Percentiles rank a stretch among this genome's conserved stretches.
Conservation (phyloP, 2,888 invertebrate genomes). For the Chouioia cunea region DNA sequence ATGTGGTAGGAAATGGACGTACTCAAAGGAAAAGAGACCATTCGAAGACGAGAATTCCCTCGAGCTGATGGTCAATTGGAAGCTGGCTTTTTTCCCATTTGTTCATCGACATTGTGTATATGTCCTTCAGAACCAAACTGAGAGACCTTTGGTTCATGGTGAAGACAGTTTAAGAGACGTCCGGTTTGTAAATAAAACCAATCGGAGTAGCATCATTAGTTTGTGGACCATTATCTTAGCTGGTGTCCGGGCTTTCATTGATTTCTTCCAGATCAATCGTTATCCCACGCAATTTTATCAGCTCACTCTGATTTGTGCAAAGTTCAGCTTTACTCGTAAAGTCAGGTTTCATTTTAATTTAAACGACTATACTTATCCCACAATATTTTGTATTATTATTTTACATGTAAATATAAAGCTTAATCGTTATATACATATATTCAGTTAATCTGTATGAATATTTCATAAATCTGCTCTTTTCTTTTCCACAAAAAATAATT, state of each 20-base stretch:
- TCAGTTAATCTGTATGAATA: too few relatives aligned
- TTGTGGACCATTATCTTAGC: slow-evolving; percentile 32
- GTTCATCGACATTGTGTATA: slow-evolving; percentile 1
- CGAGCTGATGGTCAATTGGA: slow-evolving; percentile 61
- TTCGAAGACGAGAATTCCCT: slow-evolving; percentile 56
- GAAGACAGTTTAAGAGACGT: slow-evolving; percentile 17
- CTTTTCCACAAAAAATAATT: too few relatives aligned
- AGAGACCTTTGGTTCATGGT: background rate
- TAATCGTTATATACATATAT: too few relatives aligned
- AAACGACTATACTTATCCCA: slow-evolving; percentile 6
- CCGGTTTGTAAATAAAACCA: slow-evolving; percentile 59
- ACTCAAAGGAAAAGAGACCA: slow-evolving; percentile 35
- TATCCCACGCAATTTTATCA: slow-evolving; percentile 2
- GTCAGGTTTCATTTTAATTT: background rate
- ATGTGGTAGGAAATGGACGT: background rate
- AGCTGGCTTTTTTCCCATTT: slow-evolving; percentile 56
- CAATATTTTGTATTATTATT: background rate
- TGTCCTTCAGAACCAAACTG: too few relatives aligned
- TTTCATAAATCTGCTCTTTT: too few relatives aligned
- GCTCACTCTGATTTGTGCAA: background rate
- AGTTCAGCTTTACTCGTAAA: background rate
- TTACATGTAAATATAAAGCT: too few relatives aligned
- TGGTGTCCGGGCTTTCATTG: too few relatives aligned
- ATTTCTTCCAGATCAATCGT: background rate
- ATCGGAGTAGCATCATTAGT: slow-evolving; percentile 56